phyloP scores from a whole-genome alignment of 2,888 invertebrate genomes.

The Hylaea fasciaria region DNA sequence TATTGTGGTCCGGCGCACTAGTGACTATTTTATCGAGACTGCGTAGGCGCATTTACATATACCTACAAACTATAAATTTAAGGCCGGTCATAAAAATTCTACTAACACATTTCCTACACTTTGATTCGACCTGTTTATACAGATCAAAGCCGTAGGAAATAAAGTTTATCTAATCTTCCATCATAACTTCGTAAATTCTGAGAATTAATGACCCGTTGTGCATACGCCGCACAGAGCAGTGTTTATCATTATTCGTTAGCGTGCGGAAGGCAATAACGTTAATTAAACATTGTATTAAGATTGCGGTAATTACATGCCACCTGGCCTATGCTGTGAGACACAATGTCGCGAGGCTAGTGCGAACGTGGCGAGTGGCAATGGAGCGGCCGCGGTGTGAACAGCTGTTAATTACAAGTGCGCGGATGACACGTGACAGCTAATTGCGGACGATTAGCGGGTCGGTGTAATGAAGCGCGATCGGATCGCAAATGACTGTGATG shows the following conservation, averaged over 20 bases:
- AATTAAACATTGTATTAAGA: constrained; percentile 47
- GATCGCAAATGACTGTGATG: constrained; percentile 50
- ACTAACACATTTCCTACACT: constrained; percentile 82
- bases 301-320: constrained; percentile 45
- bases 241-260: constrained; percentile 47
- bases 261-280: constrained; percentile 39
- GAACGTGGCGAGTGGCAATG: constrained; percentile 25
- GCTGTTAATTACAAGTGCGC: constrained; percentile 46
- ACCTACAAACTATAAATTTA: constrained; percentile 79
- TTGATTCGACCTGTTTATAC: constrained; percentile 80
- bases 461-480: constrained; percentile 53
- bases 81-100: constrained; percentile 79
- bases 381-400: constrained; percentile 49
- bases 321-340: constrained; percentile 40
- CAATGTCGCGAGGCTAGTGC: constrained; percentile 35
- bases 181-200: constrained; percentile 62
- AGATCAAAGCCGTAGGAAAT: constrained; percentile 79
- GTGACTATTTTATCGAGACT: constrained; percentile 67
- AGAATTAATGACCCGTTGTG: constrained; percentile 59
- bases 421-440: constrained; percentile 47
- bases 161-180: constrained; percentile 76
- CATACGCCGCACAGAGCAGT: constrained; percentile 38
- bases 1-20: constrained; percentile 58
- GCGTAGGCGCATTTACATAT: constrained; percentile 72
- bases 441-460: constrained; percentile 54